Base-by-base conservation (phyloP, 2,113 vertebrate genomes). In the Nasalis larvatus region DNA sequence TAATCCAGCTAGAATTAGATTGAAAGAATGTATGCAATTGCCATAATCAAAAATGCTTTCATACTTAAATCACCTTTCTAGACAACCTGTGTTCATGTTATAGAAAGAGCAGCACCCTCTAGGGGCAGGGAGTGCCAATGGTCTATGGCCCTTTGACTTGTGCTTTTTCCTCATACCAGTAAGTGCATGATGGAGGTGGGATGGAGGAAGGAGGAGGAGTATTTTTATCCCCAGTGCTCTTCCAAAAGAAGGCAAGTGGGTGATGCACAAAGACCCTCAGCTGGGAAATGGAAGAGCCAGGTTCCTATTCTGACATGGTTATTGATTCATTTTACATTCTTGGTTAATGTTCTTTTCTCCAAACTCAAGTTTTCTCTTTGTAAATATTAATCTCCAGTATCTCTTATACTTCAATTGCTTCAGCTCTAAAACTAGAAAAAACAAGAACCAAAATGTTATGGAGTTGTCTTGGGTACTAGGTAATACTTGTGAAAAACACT, bases 1-100 rank as follows among this genome's bases (percentile, higher is more conserved):
- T 98, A 99, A 98, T 98, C 98, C 97, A 97, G 49, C 97, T 98
- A 96, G 98, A 98, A 98, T 98, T 98, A 98, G 95, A 95, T 90
- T 89, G 97, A 97, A 98, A 97, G 98, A 98, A 98, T 98, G 92
- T 97, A 52, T 88, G 89, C 97, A 97, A 97, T 97, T 97, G 97
- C 96, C 85, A 89, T 94, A 96, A 97, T 97, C 95, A 96, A 96
- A 98, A 98, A 97, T 96, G 97, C 96, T 97, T 97, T 96, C 97
- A 94, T 96, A 93, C 96, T 97, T 93, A 97, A 98, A 97, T 97
- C 92, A 97, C 95, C 91, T 98, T 98, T 96, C 80, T 89, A 98
- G 86, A 81, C 40, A 97, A 96, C n/a, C 71, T 87, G 83, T 32
- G 16, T 68, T 98, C 76, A n/a, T 54, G 2, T 56, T 78, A 4